Base-by-base conservation (phyloP, 2,888 invertebrate species). In the Drosophila paramelanica region DNA sequence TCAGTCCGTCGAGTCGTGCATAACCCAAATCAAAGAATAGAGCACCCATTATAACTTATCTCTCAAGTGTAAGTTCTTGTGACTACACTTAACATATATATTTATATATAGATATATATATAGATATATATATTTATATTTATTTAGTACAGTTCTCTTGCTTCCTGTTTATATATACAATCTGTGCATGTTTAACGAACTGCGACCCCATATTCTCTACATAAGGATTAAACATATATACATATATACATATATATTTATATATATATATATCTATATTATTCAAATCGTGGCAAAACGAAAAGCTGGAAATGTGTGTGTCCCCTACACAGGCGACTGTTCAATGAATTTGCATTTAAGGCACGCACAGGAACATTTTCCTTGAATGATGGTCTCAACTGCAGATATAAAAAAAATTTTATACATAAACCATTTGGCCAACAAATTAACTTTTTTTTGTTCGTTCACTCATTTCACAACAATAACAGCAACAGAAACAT, bases 321-420 rank as follows among this genome's bases (percentile, higher is more conserved):
- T 36, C 36, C 36, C 75, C 80, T 81, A 85, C 79, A 75, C 73
- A 81, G 84, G 88, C 86, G 90, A 79, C 68, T 81, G 86, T 90
- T 89, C 82, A 77, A 90, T 90, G 91, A 90, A 87, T 90, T 91
- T 91, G 81, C 89, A 91, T 91, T 90, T 86, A 73, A 84, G 82
- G 81, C 86, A 82, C 86, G 77, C 69, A 74, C 75, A 86, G 80
- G 57, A 75, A 71, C 79, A 92, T 91, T 91, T 91, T 92, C 92
- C 89, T 91, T 89, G 89, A 92, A 91, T 92, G 92, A 91, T 91
- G 88, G 84, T 89, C 87, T 89, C 72, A 87, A 79, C 73, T 77
- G 87, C 87, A 79, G 77, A 73, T 77, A 78, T 77, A 77, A 41
- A 36, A 42, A 4, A 50, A 60, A 87, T 82, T 84, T 76, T 89